Evolutionary conservation across 2,888 invertebrate genomes (phyloP), one percentile per base, ranked within the genome.

Genomic region (Metellina segmentata): DNA sequence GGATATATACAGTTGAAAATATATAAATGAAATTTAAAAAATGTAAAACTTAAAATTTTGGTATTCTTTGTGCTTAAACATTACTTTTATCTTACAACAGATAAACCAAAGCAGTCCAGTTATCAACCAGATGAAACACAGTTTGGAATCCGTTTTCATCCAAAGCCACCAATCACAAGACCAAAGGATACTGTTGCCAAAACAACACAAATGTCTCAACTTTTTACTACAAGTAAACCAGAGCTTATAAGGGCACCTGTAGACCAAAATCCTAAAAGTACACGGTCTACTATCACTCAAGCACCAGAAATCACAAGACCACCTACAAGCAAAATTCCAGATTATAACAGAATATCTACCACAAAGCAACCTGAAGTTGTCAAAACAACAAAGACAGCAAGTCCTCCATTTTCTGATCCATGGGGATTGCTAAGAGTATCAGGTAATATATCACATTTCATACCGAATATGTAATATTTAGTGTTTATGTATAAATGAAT

Each of bases 151-250:
- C 52, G 90, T 51, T 85, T 90, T 69, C 78, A 53, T 19, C 48
- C 70, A 74, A 70, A 61, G 7, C 85, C 85, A 19, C 78, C 13
- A 72, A 48, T 11, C 49, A 48, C 61, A 16, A 61, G 61, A 16
- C 69, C 89, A 20, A 81, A 75, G 53, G 61, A 7, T 5, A 61
- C 16, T 11, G 61, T 61, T 69, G 49, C 89, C 9, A 77, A 74
- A 78, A 53, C 89, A 16, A 83, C 93, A 11, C 92, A 77, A 92
- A 52, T 11, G 5, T 94, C 48, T 93, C 92, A 83, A 13, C 83
- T 93, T 74, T 86, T 94, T 85, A 94, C 94, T 52, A 94, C 94
- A 89, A 71, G 16, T 19, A 79, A 51, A n/a, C 82, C 88, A 71
- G 74, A 81, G 53, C 8, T 20, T 9, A 52, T 52, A 61, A 16